These are phyloP conservation scores for Gymnopithys bicolor DNA, from an alignment of 2,797 vertebrate species.

Conservation along the genomic window DNA sequence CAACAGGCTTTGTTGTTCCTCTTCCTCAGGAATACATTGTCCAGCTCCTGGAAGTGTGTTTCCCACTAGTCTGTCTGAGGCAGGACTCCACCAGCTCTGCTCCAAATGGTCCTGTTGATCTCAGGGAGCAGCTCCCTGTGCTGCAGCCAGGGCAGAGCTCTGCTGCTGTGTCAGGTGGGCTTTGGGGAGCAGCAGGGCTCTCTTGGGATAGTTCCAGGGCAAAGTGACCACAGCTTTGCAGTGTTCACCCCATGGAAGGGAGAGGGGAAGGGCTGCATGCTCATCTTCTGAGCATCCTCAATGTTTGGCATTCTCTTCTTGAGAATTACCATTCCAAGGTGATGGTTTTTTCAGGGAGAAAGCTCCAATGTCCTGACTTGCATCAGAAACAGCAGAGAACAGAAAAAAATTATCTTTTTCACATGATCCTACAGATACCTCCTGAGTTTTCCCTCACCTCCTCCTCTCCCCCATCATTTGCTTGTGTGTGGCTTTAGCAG, in stretches of 20 bases:
- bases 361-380: neutral
- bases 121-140: neutral
- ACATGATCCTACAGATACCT: neutral
- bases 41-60: neutral
- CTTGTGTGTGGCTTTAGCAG: slow-evolving; percentile 26
- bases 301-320: neutral
- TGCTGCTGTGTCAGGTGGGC: neutral
- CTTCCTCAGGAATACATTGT: neutral
- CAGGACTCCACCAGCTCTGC: neutral
- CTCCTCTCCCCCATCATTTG: neutral
- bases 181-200: neutral
- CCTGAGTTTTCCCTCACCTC: neutral
- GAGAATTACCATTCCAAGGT: neutral
- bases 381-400: neutral
- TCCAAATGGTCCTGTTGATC: neutral
- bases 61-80: neutral
- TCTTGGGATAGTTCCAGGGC: neutral
- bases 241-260: neutral
- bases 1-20: neutral
- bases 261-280: neutral
- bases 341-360: neutral
- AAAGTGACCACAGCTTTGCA: neutral
- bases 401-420: neutral
- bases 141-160: neutral
- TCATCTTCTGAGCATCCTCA: neutral